These are phyloP conservation scores for Melanotus villosus DNA, from an alignment of 2,888 invertebrate genomes.

Conservation along the genomic window DNA sequence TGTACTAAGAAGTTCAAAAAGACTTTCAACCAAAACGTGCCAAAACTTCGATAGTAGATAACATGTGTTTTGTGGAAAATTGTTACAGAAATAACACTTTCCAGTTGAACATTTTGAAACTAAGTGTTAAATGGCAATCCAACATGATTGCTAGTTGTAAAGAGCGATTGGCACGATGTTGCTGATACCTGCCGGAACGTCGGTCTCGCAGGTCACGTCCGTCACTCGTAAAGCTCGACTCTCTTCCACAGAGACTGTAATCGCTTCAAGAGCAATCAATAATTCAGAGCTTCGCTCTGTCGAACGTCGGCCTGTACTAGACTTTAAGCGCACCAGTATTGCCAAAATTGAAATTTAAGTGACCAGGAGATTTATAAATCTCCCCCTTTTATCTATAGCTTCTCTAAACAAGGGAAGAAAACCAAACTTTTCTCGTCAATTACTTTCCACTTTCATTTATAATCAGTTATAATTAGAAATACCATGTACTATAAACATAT, in stretches of 20 bases:
- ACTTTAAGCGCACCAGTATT: constrained; percentile 43
- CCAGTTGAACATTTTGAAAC: constrained; percentile 24
- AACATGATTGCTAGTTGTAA: constrained; percentile 41
- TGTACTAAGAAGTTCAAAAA: constrained; percentile 18
- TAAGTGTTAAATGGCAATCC: constrained; percentile 39
- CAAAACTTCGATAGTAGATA: constrained; percentile 2
- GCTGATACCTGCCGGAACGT: constrained; percentile 40
- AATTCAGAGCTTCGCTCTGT: constrained; percentile 53
- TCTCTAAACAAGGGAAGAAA: constrained; percentile 5
- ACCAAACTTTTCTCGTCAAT: background rate
- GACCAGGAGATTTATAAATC: constrained; percentile 37
- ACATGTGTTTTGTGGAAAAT: constrained; percentile 4
- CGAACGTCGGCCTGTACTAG: constrained; percentile 41
- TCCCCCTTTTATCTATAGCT: constrained; percentile 3
- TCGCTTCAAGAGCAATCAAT: constrained; percentile 54
- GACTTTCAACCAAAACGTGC: constrained; percentile 7
- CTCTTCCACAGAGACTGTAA: constrained; percentile 44
- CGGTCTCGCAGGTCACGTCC: constrained; percentile 49
- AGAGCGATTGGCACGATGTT: constrained; percentile 39
- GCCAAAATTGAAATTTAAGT: constrained; percentile 45
- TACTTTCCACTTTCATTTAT: background rate
- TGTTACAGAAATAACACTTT: constrained; percentile 27
- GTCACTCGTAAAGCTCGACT: constrained; percentile 48
- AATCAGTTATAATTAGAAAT: too few relatives aligned
- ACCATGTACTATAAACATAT: too few relatives aligned